Conservation (phyloP, 1,140 invertebrate genomes). For the Polyergus mexicanus region DNA sequence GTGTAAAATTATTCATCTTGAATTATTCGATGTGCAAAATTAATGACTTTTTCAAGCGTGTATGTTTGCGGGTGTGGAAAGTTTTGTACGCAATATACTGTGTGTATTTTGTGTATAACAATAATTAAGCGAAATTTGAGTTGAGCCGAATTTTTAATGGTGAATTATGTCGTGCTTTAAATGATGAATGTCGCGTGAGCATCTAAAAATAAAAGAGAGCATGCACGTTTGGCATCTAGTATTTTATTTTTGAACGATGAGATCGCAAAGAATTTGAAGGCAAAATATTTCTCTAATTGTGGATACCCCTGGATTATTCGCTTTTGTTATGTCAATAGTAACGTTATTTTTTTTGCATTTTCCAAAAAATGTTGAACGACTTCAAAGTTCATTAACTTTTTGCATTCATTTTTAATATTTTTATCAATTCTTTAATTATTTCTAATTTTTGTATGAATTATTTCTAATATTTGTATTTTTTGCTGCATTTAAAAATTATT, state of each 20-base stretch:
- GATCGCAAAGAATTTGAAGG: not conserved
- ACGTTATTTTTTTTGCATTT: not conserved
- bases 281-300: not conserved
- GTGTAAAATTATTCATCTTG: not conserved
- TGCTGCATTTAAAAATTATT: not conserved
- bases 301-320: not conserved
- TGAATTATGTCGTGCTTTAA: not conserved
- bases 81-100: not conserved
- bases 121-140: constrained; percentile 4
- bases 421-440: not conserved
- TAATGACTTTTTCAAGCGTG: not conserved
- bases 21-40: not conserved
- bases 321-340: not conserved
- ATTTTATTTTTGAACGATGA: constrained; percentile 32
- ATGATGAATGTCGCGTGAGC: not conserved
- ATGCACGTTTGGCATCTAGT: not conserved
- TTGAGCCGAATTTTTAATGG: not conserved
- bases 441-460: not conserved
- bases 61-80: not conserved
- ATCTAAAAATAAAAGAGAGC: constrained; percentile 35
- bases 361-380: not conserved
- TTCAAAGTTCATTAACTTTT: not conserved
- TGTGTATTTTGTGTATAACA: not conserved
- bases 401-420: not conserved
- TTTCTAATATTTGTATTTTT: not conserved